Evolutionary conservation across 1,140 invertebrate genomes (phyloP).

Genomic region (Drosophila simulans): DNA sequence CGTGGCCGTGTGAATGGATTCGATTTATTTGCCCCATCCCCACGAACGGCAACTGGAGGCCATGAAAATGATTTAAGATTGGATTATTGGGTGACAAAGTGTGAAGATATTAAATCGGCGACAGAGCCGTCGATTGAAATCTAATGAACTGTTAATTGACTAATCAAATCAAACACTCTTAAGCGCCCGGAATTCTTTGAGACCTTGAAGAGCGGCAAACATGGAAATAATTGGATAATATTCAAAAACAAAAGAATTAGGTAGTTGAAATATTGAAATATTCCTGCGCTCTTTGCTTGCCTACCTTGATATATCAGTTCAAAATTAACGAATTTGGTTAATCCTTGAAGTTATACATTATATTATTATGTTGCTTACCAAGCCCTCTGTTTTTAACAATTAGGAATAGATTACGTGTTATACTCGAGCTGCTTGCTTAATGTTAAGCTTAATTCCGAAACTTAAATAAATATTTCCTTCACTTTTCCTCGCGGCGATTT

Average conservation of each 20-base stretch:
- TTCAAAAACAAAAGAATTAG: no score
- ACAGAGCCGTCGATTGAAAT: constrained; percentile 31
- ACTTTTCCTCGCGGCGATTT: not conserved
- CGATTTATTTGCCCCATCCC: constrained; percentile 50
- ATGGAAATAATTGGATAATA: not conserved
- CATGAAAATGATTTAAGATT: constrained; percentile 55
- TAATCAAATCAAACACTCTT: constrained; percentile 46
- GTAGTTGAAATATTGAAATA: no score
- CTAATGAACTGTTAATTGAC: constrained; percentile 60
- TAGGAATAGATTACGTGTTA: no score
- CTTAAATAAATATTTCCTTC: not conserved
- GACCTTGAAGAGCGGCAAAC: not conserved
- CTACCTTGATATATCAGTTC: no score
- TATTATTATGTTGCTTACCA: no score
- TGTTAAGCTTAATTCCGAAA: no score
- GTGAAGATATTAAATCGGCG: constrained; percentile 52
- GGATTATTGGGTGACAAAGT: constrained; percentile 57
- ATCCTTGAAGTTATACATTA: no score
- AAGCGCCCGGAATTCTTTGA: constrained; percentile 12
- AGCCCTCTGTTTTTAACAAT: no score
- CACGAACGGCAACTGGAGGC: constrained; percentile 27
- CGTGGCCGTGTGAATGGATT: constrained; percentile 51
- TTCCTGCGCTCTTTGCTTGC: no score
- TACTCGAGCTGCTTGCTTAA: no score
- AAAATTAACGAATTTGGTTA: no score